Conservation (phyloP, 2,797 vertebrate genomes). For the Premnoplex brunnescens region DNA sequence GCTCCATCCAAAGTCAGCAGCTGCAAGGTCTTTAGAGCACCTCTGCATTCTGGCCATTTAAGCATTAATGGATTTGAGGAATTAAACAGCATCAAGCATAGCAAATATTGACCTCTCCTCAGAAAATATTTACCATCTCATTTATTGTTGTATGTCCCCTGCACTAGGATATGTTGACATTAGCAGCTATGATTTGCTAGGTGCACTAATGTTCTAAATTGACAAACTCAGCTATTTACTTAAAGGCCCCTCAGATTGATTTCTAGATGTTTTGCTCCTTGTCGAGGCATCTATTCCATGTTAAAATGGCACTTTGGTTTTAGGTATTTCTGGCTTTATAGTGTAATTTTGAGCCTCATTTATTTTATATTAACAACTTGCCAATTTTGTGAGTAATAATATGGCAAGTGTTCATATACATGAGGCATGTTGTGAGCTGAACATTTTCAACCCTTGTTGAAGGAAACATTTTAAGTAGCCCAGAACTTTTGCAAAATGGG, state of each 20-base stretch:
- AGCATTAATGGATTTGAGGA: slow-evolving; percentile 51
- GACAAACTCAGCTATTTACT: slow-evolving; percentile 44
- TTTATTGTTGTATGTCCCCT: slow-evolving; percentile 33
- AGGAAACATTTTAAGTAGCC: neutral
- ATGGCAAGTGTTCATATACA: neutral
- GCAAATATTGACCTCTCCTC: slow-evolving; percentile 64
- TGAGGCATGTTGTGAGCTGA: neutral
- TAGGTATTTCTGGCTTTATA: slow-evolving; percentile 31
- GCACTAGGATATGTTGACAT: slow-evolving; percentile 22
- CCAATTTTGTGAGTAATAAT: slow-evolving; percentile 24
- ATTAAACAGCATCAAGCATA: slow-evolving; percentile 50
- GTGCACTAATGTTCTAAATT: slow-evolving; percentile 35
- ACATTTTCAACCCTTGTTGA: neutral
- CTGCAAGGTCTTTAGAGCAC: neutral
- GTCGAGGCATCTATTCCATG: neutral
- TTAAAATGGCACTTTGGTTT: slow-evolving; percentile 26
- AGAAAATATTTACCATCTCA: slow-evolving; percentile 62
- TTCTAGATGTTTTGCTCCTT: neutral
- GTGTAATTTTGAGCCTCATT: slow-evolving; percentile 30
- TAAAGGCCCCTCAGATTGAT: slow-evolving; percentile 17
- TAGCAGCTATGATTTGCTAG: slow-evolving; percentile 43
- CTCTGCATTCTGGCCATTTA: slow-evolving; percentile 5
- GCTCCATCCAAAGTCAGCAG: neutral
- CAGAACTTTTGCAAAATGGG: neutral
- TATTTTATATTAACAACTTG: slow-evolving; percentile 39